Conservation (phyloP, 2,888 invertebrate species). For the Trichopria drosophilae region DNA sequence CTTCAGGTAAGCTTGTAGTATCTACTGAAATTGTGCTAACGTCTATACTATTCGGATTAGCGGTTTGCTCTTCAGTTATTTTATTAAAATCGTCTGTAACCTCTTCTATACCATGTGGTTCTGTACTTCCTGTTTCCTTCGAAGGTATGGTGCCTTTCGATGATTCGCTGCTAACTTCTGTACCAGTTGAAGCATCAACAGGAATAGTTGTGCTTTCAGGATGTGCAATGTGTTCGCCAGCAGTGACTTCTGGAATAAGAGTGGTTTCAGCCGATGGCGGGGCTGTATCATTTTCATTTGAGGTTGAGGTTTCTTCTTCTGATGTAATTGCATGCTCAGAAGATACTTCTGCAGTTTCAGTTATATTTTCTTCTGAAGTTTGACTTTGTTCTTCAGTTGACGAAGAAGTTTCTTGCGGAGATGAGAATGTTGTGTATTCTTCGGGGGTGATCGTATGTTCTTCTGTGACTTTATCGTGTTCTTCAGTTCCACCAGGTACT, state of each 20-base stretch:
- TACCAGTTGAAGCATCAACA: conserved; percentile 8
- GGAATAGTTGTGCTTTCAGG: neutral
- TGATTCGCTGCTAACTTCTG: neutral
- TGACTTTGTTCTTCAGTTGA: neutral
- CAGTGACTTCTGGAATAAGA: conserved; percentile 11
- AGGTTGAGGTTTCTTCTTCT: conserved; percentile 19
- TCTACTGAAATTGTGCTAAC: too few relatives aligned
- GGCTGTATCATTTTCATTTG: conserved; percentile 20
- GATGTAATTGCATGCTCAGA: conserved; percentile 20
- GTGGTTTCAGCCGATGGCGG: conserved; percentile 10
- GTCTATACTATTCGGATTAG: too few relatives aligned
- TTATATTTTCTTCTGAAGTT: neutral
- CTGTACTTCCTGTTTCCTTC: conserved; percentile 7
- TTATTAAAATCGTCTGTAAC: too few relatives aligned
- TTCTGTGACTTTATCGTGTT: neutral
- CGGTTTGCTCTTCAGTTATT: too few relatives aligned
- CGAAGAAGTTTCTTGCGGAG: too few relatives aligned
- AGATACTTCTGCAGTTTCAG: conserved; percentile 13
- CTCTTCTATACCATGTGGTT: too few relatives aligned
- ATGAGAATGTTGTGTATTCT: conserved; percentile 3
- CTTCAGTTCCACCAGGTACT: neutral
- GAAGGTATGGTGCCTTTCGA: conserved; percentile 1
- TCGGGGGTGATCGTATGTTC: neutral
- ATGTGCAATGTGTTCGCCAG: conserved; percentile 12
- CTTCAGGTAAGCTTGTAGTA: too few relatives aligned